A percentile compares a stretch with the other conserved stretches of the same genome.
Conservation (phyloP, 2,113 vertebrate genomes). For the Elephantulus edwardii region DNA sequence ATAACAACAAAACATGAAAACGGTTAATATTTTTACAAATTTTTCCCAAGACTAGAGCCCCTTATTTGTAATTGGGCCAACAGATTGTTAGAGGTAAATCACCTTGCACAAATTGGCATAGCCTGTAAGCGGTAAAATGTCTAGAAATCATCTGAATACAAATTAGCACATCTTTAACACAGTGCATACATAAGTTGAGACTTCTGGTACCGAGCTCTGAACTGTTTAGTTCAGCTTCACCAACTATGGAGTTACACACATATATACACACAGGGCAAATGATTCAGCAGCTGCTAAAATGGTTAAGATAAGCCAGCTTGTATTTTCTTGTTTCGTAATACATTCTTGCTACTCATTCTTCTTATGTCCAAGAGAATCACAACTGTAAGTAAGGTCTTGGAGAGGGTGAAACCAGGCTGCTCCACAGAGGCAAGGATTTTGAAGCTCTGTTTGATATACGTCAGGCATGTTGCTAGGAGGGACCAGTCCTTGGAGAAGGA, state of each 20-base stretch:
- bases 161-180: not conserved
- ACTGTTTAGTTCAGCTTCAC: conserved; percentile 50
- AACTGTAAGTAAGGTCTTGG: conserved; percentile 59
- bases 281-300: not conserved
- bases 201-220: not conserved
- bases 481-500: no score
- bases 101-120: not conserved
- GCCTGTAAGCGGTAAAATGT: not conserved
- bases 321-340: conserved; percentile 52
- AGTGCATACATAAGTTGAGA: not conserved
- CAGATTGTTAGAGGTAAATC: not conserved
- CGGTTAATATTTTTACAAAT: not conserved
- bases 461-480: no score
- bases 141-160: not conserved
- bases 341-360: conserved; percentile 8
- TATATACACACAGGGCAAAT: not conserved
- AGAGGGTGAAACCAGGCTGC: conserved; percentile 1
- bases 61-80: not conserved
- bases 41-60: not conserved
- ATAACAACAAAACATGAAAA: not conserved
- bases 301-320: not conserved
- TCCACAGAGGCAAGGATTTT: no score
- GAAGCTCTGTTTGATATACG: no score
- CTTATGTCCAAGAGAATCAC: conserved; percentile 29
- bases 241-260: not conserved